Evolutionary conservation across 2,113 vertebrate genomes (phyloP), one percentile per base, ranked within the genome.

Genomic region (Tursiops truncatus): DNA sequence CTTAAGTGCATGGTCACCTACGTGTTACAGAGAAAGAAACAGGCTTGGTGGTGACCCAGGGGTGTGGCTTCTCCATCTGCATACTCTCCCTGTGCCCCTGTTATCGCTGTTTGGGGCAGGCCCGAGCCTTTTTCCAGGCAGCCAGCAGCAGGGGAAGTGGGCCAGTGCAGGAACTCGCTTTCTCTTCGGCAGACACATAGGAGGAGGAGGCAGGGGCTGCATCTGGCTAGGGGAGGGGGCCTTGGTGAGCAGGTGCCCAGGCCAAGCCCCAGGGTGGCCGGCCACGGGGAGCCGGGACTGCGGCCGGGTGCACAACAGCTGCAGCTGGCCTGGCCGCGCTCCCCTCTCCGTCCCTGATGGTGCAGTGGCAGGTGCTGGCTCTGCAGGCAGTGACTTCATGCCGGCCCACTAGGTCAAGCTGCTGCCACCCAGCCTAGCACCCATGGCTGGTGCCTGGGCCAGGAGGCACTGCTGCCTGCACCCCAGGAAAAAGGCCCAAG

Each of bases 341-440:
- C 0, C 17, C 68, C 1, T 2, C 50, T 31, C 36, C 31, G 3
- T 56, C 17, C 41, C 63, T 76, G 56, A 20, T 1, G 0, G 2
- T 74, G 6, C 12, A 26, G 26, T 65, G 67, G 44, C 90, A 68
- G 50, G 56, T 84, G 85, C 44, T 18, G 25, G 65, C 44, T 76
- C 50, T 73, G 14, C 2, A 3, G 53, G 63, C 50, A 36, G 21
- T 41, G 71, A 33, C 83, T 60, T 82, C 76, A 2, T 5, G n/a
- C 50, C 11, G 7, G 20, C 58, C 41, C 13, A 2, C 38, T 36
- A 53, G 56, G 26, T 31, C 31, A 3, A 38, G 28, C n/a, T 70
- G 4, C 38, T 86, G 41, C 73, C 36, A 41, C 14, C 23, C 10
- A 14, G 17, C 70, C 88, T 58, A 36, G 77, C 65, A 6, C 56